These are phyloP conservation scores for Eretmochelys imbricata DNA, from an alignment of 2,113 vertebrate genomes.

Conservation along the genomic window DNA sequence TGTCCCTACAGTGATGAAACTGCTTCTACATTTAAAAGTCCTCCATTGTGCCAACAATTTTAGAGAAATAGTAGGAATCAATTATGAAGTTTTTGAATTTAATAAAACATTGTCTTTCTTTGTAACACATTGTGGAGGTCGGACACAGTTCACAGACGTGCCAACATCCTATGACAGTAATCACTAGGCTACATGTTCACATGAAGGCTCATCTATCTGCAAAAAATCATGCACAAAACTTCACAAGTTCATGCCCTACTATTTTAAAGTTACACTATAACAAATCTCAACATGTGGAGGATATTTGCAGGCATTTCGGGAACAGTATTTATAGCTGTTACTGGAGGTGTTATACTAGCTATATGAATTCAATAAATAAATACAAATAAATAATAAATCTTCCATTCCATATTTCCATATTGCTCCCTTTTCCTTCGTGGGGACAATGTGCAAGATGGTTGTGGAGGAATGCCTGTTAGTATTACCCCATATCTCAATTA, in stretches of 20 bases:
- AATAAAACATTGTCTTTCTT: neutral
- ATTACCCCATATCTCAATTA: neutral
- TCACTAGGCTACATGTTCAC: neutral
- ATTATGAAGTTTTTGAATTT: neutral
- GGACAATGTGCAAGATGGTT: neutral
- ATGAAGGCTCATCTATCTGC: neutral
- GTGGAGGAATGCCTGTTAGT: neutral
- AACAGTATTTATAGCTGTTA: neutral
- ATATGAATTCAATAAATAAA: neutral
- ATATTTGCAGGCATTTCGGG: neutral
- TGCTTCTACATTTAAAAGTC: neutral
- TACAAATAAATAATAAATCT: neutral
- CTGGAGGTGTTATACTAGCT: neutral
- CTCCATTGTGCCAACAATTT: neutral
- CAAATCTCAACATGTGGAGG: neutral
- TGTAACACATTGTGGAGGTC: neutral
- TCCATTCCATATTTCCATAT: neutral
- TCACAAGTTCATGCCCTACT: rapidly evolving
- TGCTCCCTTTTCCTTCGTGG: neutral
- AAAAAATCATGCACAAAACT: neutral
- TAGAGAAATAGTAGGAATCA: neutral
- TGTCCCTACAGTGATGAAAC: rapidly evolving
- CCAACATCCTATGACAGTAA: neutral
- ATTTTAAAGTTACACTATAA: neutral
- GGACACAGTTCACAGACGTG: neutral